Base-by-base conservation (phyloP, 2,797 vertebrate species). In the Smutsia gigantea region DNA sequence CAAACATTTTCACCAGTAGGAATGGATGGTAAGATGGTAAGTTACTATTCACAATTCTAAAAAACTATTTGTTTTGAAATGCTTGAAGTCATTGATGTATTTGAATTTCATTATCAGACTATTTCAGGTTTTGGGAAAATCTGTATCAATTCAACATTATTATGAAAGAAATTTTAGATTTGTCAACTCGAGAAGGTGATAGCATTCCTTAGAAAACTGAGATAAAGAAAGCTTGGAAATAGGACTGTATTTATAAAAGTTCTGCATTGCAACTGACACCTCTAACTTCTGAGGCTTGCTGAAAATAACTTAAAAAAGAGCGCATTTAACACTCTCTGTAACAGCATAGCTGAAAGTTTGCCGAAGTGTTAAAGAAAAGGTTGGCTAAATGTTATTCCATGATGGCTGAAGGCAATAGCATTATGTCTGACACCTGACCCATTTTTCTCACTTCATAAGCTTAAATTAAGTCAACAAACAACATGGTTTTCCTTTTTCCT, bases 391-490 rank as follows among this genome's bases (percentile, higher is more conserved):
- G 88, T 42, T 82, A 66, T 39, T 57, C 89, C 34, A 15, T 34
- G 82, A 72, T 63, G 85, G 90, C 78, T 93, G 18, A 86, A 95
- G 90, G 78, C 88, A 59, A 42, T 55, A 53, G 64, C 78, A 9
- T 53, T 53, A n/a, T 69, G 94, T 96, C 97, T 98, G 93, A 71
- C 95, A 97, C 95, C 86, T 95, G 88, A 86, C 93, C 69, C 29
- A 29, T 83, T 94, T 95, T 64, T 97, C 95, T 95, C 86, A 95
- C 82, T 93, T 95, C 69, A 46, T 53, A 61, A 74, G 85, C 94
- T 87, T 94, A 97, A 97, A 96, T 96, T 95, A 97, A 94, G 88
- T 69, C 72, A 61, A 37, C 46, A 95, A 57, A 93, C 64, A 93
- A 15, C 49, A 91, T n/a, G 49, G 31, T 63, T 77, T 59, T 42